Percentiles rank a stretch among this genome's conserved stretches.
These are phyloP conservation scores for Ardeotis arabs DNA, from an alignment of 2,113 vertebrate species.

Conservation along the genomic window DNA sequence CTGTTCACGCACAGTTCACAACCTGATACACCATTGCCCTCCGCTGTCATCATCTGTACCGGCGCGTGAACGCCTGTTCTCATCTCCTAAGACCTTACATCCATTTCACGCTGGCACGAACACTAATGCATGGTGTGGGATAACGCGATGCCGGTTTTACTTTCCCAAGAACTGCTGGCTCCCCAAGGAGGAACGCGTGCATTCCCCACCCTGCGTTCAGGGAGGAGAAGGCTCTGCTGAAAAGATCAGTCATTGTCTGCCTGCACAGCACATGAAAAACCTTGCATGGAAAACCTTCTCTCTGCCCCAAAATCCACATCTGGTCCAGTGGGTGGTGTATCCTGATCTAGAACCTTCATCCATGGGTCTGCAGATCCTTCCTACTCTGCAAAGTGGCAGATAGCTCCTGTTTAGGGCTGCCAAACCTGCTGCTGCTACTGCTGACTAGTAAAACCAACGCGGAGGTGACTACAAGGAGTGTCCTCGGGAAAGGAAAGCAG, in stretches of 20 bases:
- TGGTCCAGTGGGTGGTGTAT: not conserved
- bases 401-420: not conserved
- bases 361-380: not conserved
- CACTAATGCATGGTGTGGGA: accelerated
- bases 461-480: not conserved
- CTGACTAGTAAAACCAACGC: not conserved
- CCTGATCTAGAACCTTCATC: not conserved
- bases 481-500: not conserved
- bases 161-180: not conserved
- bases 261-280: accelerated
- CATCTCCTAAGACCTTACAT: not conserved
- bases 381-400: not conserved
- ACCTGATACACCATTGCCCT: not conserved
- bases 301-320: not conserved
- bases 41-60: accelerated
- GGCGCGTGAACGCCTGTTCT: accelerated
- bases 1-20: not conserved
- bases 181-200: accelerated
- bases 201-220: accelerated
- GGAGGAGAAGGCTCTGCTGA: not conserved
- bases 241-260: not conserved
- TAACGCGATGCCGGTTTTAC: accelerated
- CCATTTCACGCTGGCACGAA: not conserved
- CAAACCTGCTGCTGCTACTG: not conserved
- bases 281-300: not conserved